Percentiles rank a stretch among this genome's conserved stretches.
Conservation (phyloP, 1,140 invertebrate genomes). For the Dermatophagoides farinae region DNA sequence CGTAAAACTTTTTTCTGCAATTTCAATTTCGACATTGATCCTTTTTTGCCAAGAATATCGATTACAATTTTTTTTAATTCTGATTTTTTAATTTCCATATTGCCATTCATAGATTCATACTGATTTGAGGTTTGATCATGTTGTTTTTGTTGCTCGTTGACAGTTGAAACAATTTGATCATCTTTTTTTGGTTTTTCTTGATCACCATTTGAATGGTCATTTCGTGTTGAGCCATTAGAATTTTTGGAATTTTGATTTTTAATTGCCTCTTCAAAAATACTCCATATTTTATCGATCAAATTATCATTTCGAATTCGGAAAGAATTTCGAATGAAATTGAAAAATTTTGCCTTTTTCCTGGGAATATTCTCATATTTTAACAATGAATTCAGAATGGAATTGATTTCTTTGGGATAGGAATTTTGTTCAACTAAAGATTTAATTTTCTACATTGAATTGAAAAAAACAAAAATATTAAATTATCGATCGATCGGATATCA, state of each 20-base stretch:
- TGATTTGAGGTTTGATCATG: neutral
- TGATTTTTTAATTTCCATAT: neutral
- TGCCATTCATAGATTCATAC: neutral
- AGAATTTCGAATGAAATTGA: slow-evolving; percentile 31
- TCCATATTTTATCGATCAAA: slow-evolving; percentile 23
- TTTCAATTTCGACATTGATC: neutral
- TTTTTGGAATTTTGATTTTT: slow-evolving; percentile 7
- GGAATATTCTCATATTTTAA: slow-evolving; percentile 64
- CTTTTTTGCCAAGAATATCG: neutral
- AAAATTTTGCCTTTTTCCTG: slow-evolving; percentile 70
- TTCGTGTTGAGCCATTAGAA: neutral
- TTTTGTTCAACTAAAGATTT: slow-evolving; percentile 25
- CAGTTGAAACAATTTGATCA: neutral
- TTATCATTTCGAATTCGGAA: slow-evolving; percentile 20
- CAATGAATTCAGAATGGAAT: slow-evolving; percentile 44
- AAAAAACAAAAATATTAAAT: slow-evolving; percentile 19
- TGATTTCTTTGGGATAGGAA: slow-evolving; percentile 32
- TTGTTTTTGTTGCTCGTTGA: neutral
- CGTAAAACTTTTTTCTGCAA: slow-evolving; percentile 1
- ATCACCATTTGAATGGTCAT: neutral
- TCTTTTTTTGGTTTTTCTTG: neutral
- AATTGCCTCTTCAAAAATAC: slow-evolving; percentile 17
- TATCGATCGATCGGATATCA: neutral
- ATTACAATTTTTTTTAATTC: slow-evolving; percentile 3
- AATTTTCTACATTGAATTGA: slow-evolving; percentile 44